These are phyloP conservation scores for Romanogobio albipinnatus DNA, from an alignment of 2,113 vertebrate species.

Conservation along the genomic window DNA sequence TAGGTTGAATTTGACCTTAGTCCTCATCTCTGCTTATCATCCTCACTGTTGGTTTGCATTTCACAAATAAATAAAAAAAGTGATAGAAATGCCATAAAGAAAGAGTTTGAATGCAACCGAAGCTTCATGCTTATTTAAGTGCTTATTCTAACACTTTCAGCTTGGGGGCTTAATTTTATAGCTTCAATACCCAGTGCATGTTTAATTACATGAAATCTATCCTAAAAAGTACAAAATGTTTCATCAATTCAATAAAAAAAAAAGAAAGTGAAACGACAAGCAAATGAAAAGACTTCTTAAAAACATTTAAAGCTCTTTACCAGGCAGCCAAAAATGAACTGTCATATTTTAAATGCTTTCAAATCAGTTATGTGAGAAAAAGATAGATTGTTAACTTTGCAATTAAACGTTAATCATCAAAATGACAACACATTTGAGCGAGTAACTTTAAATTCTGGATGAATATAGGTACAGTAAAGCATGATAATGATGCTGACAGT, in stretches of 20 bases:
- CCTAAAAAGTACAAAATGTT: slow-evolving; percentile 8
- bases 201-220: neutral
- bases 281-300: neutral
- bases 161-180: neutral
- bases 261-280: neutral
- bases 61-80: neutral
- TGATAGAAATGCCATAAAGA: neutral
- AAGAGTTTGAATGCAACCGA: neutral
- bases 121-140: neutral
- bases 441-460: neutral
- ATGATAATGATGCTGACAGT: neutral
- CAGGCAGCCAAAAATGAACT: neutral
- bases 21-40: neutral
- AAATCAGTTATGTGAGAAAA: neutral
- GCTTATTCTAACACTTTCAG: neutral
- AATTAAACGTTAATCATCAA: neutral
- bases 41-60: neutral
- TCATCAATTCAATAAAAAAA: neutral
- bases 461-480: neutral
- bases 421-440: neutral
- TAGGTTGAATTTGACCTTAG: neutral
- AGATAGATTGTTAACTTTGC: neutral
- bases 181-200: neutral
- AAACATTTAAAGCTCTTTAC: neutral
- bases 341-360: neutral